Evolutionary conservation across 2,888 invertebrate species (phyloP).

Genomic region (Scaptomyza parva): DNA sequence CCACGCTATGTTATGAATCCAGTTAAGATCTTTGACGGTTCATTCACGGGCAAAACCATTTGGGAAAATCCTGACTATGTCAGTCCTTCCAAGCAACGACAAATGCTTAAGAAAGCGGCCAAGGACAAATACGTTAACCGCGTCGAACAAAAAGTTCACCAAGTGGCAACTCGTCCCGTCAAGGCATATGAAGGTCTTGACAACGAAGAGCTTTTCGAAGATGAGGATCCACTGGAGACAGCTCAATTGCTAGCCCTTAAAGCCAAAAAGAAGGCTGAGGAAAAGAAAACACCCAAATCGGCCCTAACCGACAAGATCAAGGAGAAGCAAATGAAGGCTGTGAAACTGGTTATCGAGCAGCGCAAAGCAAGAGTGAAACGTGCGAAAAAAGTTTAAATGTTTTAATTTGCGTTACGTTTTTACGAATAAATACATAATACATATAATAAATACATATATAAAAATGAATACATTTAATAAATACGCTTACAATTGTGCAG

Average conservation of each 20-base stretch:
- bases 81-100: slow-evolving; percentile 94
- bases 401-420: slow-evolving; percentile 50
- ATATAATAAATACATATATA: slow-evolving; percentile 53
- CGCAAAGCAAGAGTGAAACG: slow-evolving; percentile 75
- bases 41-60: slow-evolving; percentile 95
- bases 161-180: slow-evolving; percentile 90
- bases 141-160: slow-evolving; percentile 91
- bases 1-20: slow-evolving; percentile 94
- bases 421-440: slow-evolving; percentile 55
- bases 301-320: slow-evolving; percentile 79
- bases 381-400: slow-evolving; percentile 58
- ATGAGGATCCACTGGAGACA: slow-evolving; percentile 88
- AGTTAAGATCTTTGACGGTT: slow-evolving; percentile 97
- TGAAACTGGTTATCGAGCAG: slow-evolving; percentile 76
- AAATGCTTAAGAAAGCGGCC: slow-evolving; percentile 88
- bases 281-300: slow-evolving; percentile 65
- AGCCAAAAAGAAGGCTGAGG: slow-evolving; percentile 61
- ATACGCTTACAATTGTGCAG: slow-evolving; percentile 50
- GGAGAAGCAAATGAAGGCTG: slow-evolving; percentile 79
- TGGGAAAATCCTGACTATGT: slow-evolving; percentile 97
- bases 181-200: slow-evolving; percentile 90
- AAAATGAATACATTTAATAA: slow-evolving; percentile 56
- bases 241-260: slow-evolving; percentile 86
- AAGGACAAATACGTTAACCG: slow-evolving; percentile 91
- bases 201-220: slow-evolving; percentile 90